A percentile compares a stretch with the other conserved stretches of the same genome.
Conservation (phyloP, 1,140 invertebrate species). For the Heliconius himera region DNA sequence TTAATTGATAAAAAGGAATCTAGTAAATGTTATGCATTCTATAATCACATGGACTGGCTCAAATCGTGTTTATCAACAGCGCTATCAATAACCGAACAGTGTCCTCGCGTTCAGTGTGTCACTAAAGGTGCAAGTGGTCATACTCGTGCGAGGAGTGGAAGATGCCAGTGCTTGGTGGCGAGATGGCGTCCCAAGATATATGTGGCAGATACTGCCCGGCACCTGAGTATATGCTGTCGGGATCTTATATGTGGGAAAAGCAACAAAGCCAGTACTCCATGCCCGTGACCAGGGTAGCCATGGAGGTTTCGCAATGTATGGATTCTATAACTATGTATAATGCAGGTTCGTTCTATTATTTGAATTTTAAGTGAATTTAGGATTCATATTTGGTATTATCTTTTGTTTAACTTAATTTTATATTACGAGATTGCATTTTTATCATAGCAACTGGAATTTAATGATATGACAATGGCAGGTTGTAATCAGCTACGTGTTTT, state of each 20-base stretch:
- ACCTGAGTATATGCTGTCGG: constrained; percentile 55
- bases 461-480: constrained; percentile 21
- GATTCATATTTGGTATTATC: constrained; percentile 6
- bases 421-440: constrained; percentile 22
- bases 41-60: constrained; percentile 51
- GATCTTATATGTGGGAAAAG: constrained; percentile 61
- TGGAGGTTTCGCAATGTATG: constrained; percentile 43
- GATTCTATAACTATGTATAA: constrained; percentile 48
- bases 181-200: constrained; percentile 63
- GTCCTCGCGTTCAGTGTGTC: constrained; percentile 46
- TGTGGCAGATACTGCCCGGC: constrained; percentile 54
- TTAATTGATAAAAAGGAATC: constrained; percentile 14
- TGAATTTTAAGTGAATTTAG: constrained; percentile 10
- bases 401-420: constrained; percentile 17
- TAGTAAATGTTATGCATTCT: constrained; percentile 34
- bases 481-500: neutral
- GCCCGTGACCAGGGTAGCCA: constrained; percentile 47
- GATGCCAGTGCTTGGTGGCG: constrained; percentile 68
- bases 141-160: constrained; percentile 48
- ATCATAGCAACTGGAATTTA: constrained; percentile 29
- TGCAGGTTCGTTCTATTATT: constrained; percentile 52
- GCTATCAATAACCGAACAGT: constrained; percentile 40
- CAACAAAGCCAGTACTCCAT: constrained; percentile 47
- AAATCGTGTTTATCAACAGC: constrained; percentile 45
- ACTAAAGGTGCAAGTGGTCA: constrained; percentile 49